phyloP scores from a whole-genome alignment of 2,113 vertebrate species.

The Salvelinus namaycush region DNA sequence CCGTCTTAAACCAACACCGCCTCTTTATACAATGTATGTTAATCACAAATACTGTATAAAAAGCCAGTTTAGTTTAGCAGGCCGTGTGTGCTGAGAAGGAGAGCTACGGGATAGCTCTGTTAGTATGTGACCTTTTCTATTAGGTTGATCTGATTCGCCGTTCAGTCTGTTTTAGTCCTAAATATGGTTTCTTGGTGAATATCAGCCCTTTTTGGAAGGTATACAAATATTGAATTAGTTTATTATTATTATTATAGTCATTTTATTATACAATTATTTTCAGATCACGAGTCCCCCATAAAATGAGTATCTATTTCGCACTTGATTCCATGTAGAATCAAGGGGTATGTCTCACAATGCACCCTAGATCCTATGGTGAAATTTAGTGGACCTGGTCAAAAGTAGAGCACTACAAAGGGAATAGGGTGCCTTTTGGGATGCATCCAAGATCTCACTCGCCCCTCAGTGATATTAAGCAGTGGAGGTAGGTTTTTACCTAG shows the following conservation, averaged over 20 bases:
- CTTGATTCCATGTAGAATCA: neutral
- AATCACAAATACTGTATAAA: slow-evolving; percentile 3
- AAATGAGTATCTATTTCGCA: neutral
- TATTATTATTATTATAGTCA: too few relatives aligned
- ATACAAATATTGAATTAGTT: too few relatives aligned
- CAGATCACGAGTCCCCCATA: slow-evolving; percentile 9
- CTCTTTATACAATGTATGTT: slow-evolving; percentile 37
- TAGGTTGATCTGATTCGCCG: slow-evolving; percentile 27
- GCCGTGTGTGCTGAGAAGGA: slow-evolving; percentile 24
- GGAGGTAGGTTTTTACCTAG: neutral
- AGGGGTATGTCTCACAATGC: neutral
- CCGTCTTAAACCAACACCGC: slow-evolving; percentile 55
- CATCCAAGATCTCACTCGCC: neutral
- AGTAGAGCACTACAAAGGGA: too few relatives aligned
- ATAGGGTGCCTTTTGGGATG: too few relatives aligned
- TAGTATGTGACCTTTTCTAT: slow-evolving; percentile 29
- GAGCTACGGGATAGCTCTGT: slow-evolving; percentile 16
- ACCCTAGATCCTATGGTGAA: too few relatives aligned
- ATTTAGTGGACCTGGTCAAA: too few relatives aligned
- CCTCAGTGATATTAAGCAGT: neutral
- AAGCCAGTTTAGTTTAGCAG: neutral
- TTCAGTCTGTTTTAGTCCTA: slow-evolving; percentile 4
- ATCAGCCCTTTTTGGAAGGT: neutral
- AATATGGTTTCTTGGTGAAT: slow-evolving; percentile 21
- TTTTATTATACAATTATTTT: slow-evolving; percentile 14